Conservation (phyloP, 2,888 invertebrate genomes). For the Microdon myrmicae region DNA sequence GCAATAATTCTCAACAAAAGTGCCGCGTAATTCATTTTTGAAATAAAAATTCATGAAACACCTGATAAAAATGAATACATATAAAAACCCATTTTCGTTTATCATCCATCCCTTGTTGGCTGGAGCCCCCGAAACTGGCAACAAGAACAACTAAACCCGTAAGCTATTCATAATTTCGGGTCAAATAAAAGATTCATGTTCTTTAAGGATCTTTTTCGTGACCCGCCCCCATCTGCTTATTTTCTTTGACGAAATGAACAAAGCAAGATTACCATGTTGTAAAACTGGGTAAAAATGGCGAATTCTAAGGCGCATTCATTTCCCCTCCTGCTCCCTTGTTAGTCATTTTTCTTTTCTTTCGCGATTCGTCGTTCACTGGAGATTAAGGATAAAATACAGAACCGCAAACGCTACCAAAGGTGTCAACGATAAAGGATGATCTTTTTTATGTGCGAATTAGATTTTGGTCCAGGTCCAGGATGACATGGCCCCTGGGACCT, state of each 20-base stretch:
- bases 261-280: slow-evolving; percentile 15
- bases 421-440: slow-evolving; percentile 51
- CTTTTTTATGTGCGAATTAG: slow-evolving; percentile 49
- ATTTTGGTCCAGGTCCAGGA: slow-evolving; percentile 16
- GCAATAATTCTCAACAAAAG: no score
- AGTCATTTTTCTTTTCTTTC: no score
- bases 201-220: slow-evolving; percentile 23
- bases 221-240: slow-evolving; percentile 11
- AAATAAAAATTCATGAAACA: slow-evolving; percentile 32
- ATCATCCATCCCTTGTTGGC: slow-evolving; percentile 32
- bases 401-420: slow-evolving; percentile 31
- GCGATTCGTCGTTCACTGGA: no score
- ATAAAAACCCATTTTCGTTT: slow-evolving; percentile 40
- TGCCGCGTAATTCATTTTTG: no score
- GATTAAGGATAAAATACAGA: slow-evolving; percentile 11
- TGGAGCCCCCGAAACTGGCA: no score
- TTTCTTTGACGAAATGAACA: slow-evolving; percentile 25
- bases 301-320: no score
- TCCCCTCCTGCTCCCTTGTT: no score
- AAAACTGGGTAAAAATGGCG: no score
- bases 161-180: slow-evolving; percentile 43
- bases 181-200: slow-evolving; percentile 44
- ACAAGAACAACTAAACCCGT: slow-evolving; percentile 10
- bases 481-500: slow-evolving; percentile 16
- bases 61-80: slow-evolving; percentile 35